phyloP scores from a whole-genome alignment of 1,140 invertebrate species.

The Bathynomus jamesi region DNA sequence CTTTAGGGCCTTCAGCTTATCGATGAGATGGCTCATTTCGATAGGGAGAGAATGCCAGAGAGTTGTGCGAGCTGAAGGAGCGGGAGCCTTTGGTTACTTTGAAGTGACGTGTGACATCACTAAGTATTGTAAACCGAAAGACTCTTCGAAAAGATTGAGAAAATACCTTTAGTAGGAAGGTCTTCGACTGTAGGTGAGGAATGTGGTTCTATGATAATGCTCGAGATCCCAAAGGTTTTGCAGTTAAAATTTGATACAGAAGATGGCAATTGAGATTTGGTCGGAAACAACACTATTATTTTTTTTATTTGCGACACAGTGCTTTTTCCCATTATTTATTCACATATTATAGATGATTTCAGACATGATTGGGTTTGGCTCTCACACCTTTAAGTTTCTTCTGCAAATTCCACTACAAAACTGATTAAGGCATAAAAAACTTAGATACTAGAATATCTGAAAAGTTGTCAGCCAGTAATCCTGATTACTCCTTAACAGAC shows the following conservation, averaged over 20 bases:
- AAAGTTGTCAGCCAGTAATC: conserved; percentile 63
- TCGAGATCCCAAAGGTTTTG: conserved; percentile 90
- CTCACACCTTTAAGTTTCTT: conserved; percentile 93
- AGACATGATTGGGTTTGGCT: conserved; percentile 92
- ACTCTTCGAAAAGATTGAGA: conserved; percentile 77
- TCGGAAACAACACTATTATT: conserved; percentile 93
- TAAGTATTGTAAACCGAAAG: conserved; percentile 69
- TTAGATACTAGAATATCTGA: conserved; percentile 62
- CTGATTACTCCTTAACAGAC: conserved; percentile 79
- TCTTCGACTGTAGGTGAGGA: conserved; percentile 87
- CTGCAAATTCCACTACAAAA: conserved; percentile 88
- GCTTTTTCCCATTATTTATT: conserved; percentile 79
- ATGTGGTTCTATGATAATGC: conserved; percentile 68
- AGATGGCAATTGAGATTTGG: conserved; percentile 91
- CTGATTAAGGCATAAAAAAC: conserved; percentile 58
- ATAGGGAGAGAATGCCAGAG: conserved; percentile 92
- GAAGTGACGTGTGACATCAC: conserved; percentile 87
- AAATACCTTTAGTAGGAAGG: conserved; percentile 67
- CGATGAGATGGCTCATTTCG: conserved; percentile 83
- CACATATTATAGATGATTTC: conserved; percentile 93
- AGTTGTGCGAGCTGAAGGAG: conserved; percentile 95
- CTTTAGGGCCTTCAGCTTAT: conserved; percentile 76
- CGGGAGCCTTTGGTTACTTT: conserved; percentile 95
- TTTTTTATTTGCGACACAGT: conserved; percentile 84
- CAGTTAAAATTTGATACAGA: conserved; percentile 94